Evolutionary conservation across 2,888 invertebrate genomes (phyloP), one percentile per base, ranked within the genome.

Genomic region (Aelia acuminata): DNA sequence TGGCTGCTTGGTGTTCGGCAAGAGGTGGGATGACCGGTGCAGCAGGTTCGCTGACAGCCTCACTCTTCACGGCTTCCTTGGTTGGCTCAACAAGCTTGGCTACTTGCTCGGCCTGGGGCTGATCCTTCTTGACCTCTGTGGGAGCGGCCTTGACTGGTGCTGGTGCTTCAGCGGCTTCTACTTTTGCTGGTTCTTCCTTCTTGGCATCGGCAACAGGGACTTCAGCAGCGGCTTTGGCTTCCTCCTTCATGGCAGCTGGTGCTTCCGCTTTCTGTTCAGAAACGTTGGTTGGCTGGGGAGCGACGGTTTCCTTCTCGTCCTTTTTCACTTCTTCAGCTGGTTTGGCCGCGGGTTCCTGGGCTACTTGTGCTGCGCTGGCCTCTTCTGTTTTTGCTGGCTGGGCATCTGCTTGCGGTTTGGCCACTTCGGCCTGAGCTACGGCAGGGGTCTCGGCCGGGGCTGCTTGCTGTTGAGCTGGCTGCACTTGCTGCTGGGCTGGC

Each of bases 211-310:
- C 43, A 20, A 49, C 80, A 22, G 84, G 80, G 11, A 26, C 84
- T 47, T 48, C 80, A 10, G 63, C 57, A 26, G 70, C 87, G 10
- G 63, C 49, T 80, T 88, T 90, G 89, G 85, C 90, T 90, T 89
- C 89, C 89, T 84, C 90, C 84, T 88, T 87, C 84, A 91, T 90
- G 88, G 91, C 92, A 87, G 91, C 92, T 1, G 92, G 92, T 39
- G 93, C 91, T 90, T 93, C 87, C 35, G 88, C 70, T 84, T 89
- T 89, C 84, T 90, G 93, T 85, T 92, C 92, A 20, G 88, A 87
- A 3, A 89, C 88, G 43, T 85, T 88, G 84, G 84, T 88, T 22
- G 89, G 43, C 48, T 88, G 88, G 22, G 88, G 88, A 1, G 85
- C 63, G 43, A 84, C 87, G 26, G 89, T 84, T 39, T 90, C 90